phyloP scores from a whole-genome alignment of 2,113 vertebrate species.

The Lycocorax pyrrhopterus region DNA sequence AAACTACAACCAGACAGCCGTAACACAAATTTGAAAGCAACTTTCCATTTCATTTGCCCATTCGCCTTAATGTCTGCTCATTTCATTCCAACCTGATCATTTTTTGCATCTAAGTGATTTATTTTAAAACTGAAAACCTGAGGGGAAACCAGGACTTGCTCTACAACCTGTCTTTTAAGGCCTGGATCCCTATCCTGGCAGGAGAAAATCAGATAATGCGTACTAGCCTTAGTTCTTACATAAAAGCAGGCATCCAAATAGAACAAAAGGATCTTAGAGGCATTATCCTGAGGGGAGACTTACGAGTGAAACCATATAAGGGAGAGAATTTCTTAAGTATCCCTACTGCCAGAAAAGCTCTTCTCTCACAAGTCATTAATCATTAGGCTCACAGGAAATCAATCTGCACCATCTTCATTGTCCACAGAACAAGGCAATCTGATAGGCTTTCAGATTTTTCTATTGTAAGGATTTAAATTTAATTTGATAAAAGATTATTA shows the following conservation, averaged over 20 bases:
- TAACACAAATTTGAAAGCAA: not conserved
- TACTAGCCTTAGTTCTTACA: not conserved
- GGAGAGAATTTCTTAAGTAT: constrained; percentile 16
- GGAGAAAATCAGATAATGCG: not conserved
- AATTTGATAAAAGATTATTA: not conserved
- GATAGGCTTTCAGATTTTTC: not conserved
- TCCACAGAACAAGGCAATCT: not conserved
- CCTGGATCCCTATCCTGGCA: not conserved
- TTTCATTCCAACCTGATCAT: not conserved
- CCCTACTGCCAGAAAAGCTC: not conserved
- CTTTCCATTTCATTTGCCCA: not conserved
- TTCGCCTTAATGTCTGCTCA: not conserved
- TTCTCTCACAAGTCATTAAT: not conserved
- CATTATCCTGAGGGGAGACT: not conserved
- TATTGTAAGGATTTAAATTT: not conserved
- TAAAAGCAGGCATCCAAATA: not conserved
- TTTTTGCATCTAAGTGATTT: not conserved
- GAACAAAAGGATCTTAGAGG: not conserved
- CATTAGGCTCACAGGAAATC: not conserved
- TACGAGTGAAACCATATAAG: not conserved
- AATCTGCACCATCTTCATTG: not conserved
- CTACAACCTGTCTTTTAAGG: not conserved
- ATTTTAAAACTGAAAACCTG: not conserved
- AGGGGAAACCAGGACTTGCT: not conserved
- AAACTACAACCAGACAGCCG: not conserved